Conservation (phyloP, 2,113 vertebrate species). For the Tragelaphus strepsiceros region DNA sequence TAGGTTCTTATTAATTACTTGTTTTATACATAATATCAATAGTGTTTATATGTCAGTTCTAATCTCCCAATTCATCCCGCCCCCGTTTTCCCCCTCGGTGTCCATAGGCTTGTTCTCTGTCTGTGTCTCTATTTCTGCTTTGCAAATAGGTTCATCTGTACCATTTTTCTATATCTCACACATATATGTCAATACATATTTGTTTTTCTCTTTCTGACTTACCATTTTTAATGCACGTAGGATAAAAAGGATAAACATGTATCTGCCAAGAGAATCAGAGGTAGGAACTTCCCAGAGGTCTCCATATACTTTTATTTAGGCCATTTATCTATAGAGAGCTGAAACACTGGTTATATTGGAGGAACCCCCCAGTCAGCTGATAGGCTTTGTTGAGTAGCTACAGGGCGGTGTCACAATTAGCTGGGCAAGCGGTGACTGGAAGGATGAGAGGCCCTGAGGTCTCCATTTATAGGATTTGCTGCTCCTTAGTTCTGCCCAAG, state of each 20-base stretch:
- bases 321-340: background rate
- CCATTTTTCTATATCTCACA: background rate
- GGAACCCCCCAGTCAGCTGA: background rate
- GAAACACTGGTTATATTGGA: background rate
- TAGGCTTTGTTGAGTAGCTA: background rate
- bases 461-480: background rate
- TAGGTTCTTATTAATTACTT: background rate
- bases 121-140: background rate
- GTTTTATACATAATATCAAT: background rate
- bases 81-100: background rate
- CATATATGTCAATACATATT: background rate
- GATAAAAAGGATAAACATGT: background rate
- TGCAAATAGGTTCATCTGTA: background rate
- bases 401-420: accelerated
- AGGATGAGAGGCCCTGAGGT: accelerated
- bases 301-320: background rate
- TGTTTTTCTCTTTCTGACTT: background rate
- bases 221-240: background rate
- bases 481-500: background rate
- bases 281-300: background rate
- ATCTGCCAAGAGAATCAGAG: background rate
- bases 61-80: background rate
- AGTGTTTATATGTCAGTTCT: background rate
- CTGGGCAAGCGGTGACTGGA: accelerated
- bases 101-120: background rate